Percentiles rank a stretch among this genome's conserved stretches.
These are phyloP conservation scores for Petrophora chlorosata DNA, from an alignment of 2,888 invertebrate genomes.

Conservation along the genomic window DNA sequence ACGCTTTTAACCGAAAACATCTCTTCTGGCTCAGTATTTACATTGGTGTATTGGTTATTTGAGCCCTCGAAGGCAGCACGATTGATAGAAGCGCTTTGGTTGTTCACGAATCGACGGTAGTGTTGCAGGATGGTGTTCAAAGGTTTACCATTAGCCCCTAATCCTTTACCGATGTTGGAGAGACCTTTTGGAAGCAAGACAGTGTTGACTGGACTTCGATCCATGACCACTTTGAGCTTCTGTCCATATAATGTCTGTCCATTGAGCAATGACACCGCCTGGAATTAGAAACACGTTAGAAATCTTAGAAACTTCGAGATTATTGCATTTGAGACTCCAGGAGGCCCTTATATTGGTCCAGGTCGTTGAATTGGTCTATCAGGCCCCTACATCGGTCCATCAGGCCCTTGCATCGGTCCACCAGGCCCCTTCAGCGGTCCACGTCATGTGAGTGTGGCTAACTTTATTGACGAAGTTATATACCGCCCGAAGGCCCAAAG, in stretches of 20 bases:
- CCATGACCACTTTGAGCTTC: slow-evolving; percentile 52
- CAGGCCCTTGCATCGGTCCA: slow-evolving; percentile 1
- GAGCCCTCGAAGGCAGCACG: slow-evolving; percentile 35
- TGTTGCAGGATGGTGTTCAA: slow-evolving; percentile 55
- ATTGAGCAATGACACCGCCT: slow-evolving; percentile 73
- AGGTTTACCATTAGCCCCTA: slow-evolving; percentile 58
- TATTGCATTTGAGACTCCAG: no score
- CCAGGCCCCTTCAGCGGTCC: neutral
- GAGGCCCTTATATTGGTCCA: no score
- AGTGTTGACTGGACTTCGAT: slow-evolving; percentile 36
- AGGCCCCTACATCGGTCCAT: neutral
- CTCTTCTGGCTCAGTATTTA: neutral
- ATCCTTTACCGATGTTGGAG: slow-evolving; percentile 52
- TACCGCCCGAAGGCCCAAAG: no score
- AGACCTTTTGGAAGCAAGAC: slow-evolving; percentile 63
- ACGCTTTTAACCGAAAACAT: slow-evolving; percentile 20
- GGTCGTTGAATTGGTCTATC: slow-evolving; percentile 5
- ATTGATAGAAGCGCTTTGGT: slow-evolving; percentile 41
- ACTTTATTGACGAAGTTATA: no score
- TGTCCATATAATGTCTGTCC: slow-evolving; percentile 57
- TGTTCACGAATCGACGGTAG: slow-evolving; percentile 52
- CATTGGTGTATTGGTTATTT: slow-evolving; percentile 1
- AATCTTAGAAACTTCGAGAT: no score
- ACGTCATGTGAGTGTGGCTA: no score
- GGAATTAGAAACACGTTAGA: slow-evolving; percentile 19